Evolutionary conservation across 2,888 invertebrate genomes (phyloP).

Genomic region (Macrophya alboannulata): DNA sequence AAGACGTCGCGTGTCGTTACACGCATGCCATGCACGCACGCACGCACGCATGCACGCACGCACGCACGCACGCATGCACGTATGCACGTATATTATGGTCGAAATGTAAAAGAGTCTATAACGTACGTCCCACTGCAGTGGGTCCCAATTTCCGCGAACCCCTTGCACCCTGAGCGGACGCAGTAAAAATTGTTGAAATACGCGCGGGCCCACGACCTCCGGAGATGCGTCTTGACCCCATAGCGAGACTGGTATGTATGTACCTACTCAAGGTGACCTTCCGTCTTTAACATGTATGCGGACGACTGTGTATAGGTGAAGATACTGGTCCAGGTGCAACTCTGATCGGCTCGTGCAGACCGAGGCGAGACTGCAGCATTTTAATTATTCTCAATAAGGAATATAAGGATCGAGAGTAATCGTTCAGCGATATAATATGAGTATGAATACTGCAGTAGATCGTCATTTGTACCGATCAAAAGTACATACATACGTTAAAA

Average conservation of each 20-base stretch:
- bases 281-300: background rate
- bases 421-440: background rate
- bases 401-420: background rate
- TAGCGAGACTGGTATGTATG: slow-evolving; percentile 15
- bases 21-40: background rate
- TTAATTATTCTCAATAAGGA: background rate
- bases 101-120: background rate
- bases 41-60: background rate
- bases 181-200: slow-evolving; percentile 30
- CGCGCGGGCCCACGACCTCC: slow-evolving; percentile 20
- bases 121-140: background rate
- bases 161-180: background rate
- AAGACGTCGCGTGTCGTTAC: slow-evolving; percentile 52
- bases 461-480: no score
- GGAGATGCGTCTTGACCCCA: slow-evolving; percentile 44
- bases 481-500: no score
- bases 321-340: slow-evolving; percentile 3
- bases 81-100: background rate
- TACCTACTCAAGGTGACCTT: slow-evolving; percentile 50
- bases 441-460: no score
- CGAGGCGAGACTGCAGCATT: background rate
- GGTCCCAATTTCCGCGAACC: slow-evolving; percentile 20
- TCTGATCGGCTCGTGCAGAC: background rate
- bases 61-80: background rate
- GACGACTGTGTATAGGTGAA: background rate